Percentiles rank a stretch among this genome's conserved stretches.
Evolutionary conservation across 1,140 invertebrate species (phyloP).

Genomic region (Tetramorium parvispinum): DNA sequence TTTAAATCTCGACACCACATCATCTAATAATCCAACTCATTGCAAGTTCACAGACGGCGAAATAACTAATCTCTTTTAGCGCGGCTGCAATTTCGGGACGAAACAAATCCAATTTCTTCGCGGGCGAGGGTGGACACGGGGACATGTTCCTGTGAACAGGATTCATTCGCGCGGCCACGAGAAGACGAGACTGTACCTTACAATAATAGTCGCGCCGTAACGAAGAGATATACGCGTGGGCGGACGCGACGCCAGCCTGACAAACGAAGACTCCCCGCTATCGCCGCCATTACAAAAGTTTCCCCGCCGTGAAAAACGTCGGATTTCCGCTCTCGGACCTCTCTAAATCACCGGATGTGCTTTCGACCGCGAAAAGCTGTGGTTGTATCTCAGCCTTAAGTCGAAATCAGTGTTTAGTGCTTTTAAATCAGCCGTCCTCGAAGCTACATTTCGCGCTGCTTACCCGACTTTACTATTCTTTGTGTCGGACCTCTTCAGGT

Average conservation of each 20-base stretch:
- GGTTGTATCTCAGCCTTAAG: slow-evolving; percentile 80
- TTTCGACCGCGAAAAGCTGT: slow-evolving; percentile 52
- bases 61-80: slow-evolving; percentile 55
- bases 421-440: slow-evolving; percentile 77
- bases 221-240: slow-evolving; percentile 61
- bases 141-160: slow-evolving; percentile 32
- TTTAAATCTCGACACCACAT: slow-evolving; percentile 16
- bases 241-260: slow-evolving; percentile 15
- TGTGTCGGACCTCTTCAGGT: slow-evolving; percentile 3
- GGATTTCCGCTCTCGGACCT: slow-evolving; percentile 53
- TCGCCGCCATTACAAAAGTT: slow-evolving; percentile 54
- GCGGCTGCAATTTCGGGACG: neutral
- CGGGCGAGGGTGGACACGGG: neutral
- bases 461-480: slow-evolving; percentile 62
- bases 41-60: slow-evolving; percentile 15
- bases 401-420: slow-evolving; percentile 82
- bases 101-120: slow-evolving; percentile 63
- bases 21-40: neutral
- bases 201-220: slow-evolving; percentile 60
- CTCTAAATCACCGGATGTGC: slow-evolving; percentile 56
- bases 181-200: slow-evolving; percentile 38
- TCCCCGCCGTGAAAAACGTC: slow-evolving; percentile 52
- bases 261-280: slow-evolving; percentile 16
- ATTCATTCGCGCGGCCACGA: slow-evolving; percentile 46
- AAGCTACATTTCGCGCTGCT: slow-evolving; percentile 13